phyloP scores from a whole-genome alignment of 2,113 vertebrate species.

The Pristiophorus japonicus region DNA sequence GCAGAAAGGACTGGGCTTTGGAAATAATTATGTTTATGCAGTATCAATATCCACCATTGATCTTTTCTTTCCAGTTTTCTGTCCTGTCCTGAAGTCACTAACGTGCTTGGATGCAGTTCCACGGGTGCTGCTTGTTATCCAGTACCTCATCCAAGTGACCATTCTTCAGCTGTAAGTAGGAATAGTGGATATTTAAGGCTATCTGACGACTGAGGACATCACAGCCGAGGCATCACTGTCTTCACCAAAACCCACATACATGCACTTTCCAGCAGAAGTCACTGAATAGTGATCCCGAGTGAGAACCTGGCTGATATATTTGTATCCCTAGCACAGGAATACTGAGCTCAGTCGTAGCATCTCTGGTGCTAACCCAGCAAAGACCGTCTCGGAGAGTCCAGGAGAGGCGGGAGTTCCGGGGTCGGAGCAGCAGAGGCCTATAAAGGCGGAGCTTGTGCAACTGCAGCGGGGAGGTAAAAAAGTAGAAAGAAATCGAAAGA shows the following conservation, averaged over 20 bases:
- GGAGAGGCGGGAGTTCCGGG: no score
- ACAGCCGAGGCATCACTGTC: background rate
- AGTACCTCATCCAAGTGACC: background rate
- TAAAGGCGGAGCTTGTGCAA: no score
- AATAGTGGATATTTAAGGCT: background rate
- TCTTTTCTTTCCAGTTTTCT: background rate
- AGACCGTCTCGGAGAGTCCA: no score
- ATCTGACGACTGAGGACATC: background rate
- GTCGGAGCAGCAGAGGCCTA: no score
- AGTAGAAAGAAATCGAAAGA: no score
- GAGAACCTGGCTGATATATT: background rate
- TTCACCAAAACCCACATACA: background rate
- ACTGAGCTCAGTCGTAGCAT: background rate
- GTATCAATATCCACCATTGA: no score
- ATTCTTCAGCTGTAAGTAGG: background rate
- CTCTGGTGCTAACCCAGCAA: background rate
- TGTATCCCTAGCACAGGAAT: background rate
- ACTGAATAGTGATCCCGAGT: background rate
- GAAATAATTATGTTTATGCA: no score
- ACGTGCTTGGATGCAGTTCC: background rate
- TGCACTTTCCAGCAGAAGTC: background rate
- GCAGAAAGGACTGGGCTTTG: no score
- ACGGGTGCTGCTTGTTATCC: background rate
- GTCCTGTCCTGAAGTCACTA: background rate
- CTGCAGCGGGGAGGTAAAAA: no score